Evolutionary conservation across 1,140 invertebrate species (phyloP), one percentile per base, ranked within the genome.

Genomic region (Araneus ventricosus): DNA sequence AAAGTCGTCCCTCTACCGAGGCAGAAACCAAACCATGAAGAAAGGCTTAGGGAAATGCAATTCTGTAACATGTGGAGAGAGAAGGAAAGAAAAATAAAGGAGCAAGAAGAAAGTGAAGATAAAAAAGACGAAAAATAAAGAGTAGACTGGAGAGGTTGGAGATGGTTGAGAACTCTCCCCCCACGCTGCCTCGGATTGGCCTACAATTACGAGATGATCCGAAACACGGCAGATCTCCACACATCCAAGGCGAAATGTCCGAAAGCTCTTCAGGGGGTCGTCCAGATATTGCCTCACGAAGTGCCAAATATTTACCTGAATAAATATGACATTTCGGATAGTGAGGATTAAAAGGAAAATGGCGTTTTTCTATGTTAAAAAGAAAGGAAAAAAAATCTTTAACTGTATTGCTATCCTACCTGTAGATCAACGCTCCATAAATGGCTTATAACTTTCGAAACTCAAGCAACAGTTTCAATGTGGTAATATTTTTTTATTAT

Each of bases 151-250:
- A 75, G 70, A 34, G 70, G 27, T 24, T 41, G 79, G 79, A 24
- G 79, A 34, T 80, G 79, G 79, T 41, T 80, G 79, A 80, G 79
- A 80, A 34, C 79, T 39, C 45, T n/a, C 80, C 39, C 80, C 80
- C 27, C 39, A 8, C 41, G 39, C 30, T 30, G 8, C 27, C 63
- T 37, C 45, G 45, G 80, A 84, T 84, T 84, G 80, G 41, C 41
- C 80, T 84, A 84, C 80, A 84, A 84, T 84, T 84, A 84, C 80
- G 39, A 84, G 80, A 84, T 84, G 80, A 84, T 84, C 80, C 41
- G 80, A 84, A 84, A 84, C 80, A 45, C 39, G 80, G 80, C 80
- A 84, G 80, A 84, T 84, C 80, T 52, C 80, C 80, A 75, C 70
- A 84, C 80, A 84, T 84, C 80, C 39, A 84, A 84, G 39, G 80